Percentiles rank a stretch among this genome's conserved stretches.
Conservation (phyloP, 2,888 invertebrate genomes). For the Microctonus hyperodae region DNA sequence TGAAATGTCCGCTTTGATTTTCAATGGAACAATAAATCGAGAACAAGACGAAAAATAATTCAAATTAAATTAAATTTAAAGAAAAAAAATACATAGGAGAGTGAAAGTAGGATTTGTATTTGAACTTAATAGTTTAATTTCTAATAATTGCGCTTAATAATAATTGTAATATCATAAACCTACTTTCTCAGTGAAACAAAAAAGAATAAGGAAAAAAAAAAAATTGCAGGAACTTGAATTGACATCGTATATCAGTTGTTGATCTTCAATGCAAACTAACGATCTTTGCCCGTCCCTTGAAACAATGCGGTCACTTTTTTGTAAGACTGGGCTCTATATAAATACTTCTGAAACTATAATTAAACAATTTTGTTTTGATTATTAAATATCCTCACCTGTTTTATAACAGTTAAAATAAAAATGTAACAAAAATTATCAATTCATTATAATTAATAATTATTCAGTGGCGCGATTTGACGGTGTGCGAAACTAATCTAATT, state of each 20-base stretch:
- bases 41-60: slow-evolving; percentile 45
- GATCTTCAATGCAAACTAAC: slow-evolving; percentile 57
- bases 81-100: slow-evolving; percentile 52
- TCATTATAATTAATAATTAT: slow-evolving; percentile 25
- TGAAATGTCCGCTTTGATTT: slow-evolving; percentile 60
- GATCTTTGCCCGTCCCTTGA: slow-evolving; percentile 62
- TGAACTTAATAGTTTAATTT: slow-evolving; percentile 61
- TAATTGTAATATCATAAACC: slow-evolving; percentile 59
- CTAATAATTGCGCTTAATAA: slow-evolving; percentile 60
- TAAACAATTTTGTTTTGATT: slow-evolving; percentile 58
- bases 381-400: slow-evolving; percentile 51
- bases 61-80: slow-evolving; percentile 22
- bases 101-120: slow-evolving; percentile 64
- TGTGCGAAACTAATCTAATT: slow-evolving; percentile 32
- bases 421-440: slow-evolving; percentile 35
- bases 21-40: slow-evolving; percentile 44
- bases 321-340: slow-evolving; percentile 64
- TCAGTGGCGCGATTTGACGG: slow-evolving; percentile 32
- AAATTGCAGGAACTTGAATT: slow-evolving; percentile 47
- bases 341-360: slow-evolving; percentile 61
- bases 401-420: slow-evolving; percentile 20
- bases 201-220: slow-evolving; percentile 37
- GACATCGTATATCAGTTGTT: slow-evolving; percentile 60
- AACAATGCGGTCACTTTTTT: slow-evolving; percentile 62
- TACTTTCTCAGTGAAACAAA: slow-evolving; percentile 59